Evolutionary conservation across 1,140 invertebrate species (phyloP).

Genomic region (Dreissena rostriformis): DNA sequence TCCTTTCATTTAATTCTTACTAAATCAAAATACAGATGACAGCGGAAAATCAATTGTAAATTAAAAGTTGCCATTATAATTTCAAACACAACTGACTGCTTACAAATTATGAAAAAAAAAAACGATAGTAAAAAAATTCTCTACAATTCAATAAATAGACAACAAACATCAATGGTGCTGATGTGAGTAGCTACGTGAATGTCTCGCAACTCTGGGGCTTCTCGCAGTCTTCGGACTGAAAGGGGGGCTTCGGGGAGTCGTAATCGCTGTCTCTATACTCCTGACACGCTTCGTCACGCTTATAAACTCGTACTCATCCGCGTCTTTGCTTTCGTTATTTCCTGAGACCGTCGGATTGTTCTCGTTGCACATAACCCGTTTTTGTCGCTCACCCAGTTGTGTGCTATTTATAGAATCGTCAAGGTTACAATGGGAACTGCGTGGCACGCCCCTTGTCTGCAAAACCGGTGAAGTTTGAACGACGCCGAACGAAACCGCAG

Average conservation of each 20-base stretch:
- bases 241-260: neutral
- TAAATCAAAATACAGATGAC: neutral
- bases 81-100: neutral
- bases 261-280: slow-evolving; percentile 12
- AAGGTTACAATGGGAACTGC: slow-evolving; percentile 20
- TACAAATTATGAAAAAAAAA: neutral
- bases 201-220: slow-evolving; percentile 43
- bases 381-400: slow-evolving; percentile 38
- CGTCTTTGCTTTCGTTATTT: neutral
- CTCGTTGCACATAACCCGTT: slow-evolving; percentile 52
- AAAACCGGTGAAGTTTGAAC: too few relatives aligned
- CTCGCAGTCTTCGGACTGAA: slow-evolving; percentile 29
- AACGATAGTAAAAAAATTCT: neutral
- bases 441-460: neutral
- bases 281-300: slow-evolving; percentile 41
- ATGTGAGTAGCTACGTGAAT: slow-evolving; percentile 33
- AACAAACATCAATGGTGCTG: slow-evolving; percentile 26
- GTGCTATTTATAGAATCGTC: slow-evolving; percentile 50
- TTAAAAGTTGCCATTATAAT: neutral
- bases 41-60: neutral
- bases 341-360: neutral
- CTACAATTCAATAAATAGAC: neutral
- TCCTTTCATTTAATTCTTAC: too few relatives aligned
- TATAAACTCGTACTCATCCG: slow-evolving; percentile 40
- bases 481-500: too few relatives aligned